A percentile compares a stretch with the other conserved stretches of the same genome.
These are phyloP conservation scores for Ciona savignyi DNA, from an alignment of 23 tunicate species.

Conservation along the genomic window DNA sequence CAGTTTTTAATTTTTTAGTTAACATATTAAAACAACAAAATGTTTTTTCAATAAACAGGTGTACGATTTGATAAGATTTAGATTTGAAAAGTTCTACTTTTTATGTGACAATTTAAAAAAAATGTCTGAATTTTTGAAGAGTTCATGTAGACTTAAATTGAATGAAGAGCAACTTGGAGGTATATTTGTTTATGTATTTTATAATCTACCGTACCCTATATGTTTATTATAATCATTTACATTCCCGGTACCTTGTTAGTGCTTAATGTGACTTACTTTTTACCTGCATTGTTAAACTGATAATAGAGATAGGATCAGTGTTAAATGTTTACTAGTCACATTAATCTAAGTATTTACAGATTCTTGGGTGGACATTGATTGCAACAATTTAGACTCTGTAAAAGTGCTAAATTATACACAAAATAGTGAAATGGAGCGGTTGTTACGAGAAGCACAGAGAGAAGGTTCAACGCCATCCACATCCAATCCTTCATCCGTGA, in stretches of 20 bases:
- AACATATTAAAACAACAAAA: too few relatives aligned
- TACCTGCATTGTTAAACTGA: too few relatives aligned
- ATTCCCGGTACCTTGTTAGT: too few relatives aligned
- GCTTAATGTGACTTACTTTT: too few relatives aligned
- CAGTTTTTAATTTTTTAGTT: too few relatives aligned
- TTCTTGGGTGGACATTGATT: constrained; percentile 17
- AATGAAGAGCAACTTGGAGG: background rate
- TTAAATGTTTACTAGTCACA: background rate
- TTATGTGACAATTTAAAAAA: too few relatives aligned
- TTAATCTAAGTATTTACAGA: background rate
- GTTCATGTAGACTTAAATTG: background rate
- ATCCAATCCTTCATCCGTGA: constrained; percentile 9
- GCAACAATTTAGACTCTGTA: background rate
- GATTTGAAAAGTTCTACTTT: too few relatives aligned
- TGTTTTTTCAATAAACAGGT: too few relatives aligned
- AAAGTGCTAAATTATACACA: background rate
- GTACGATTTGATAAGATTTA: too few relatives aligned
- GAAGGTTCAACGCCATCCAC: constrained; percentile 38
- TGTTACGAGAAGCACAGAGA: constrained; percentile 27
- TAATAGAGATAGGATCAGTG: too few relatives aligned
- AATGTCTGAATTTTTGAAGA: background rate
- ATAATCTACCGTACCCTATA: too few relatives aligned
- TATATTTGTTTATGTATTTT: background rate
- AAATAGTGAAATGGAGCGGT: constrained; percentile 15
- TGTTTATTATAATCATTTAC: too few relatives aligned